A percentile compares a stretch with the other conserved stretches of the same genome.
Evolutionary conservation across 2,113 vertebrate genomes (phyloP).

Genomic region (Oenanthe melanoleuca): DNA sequence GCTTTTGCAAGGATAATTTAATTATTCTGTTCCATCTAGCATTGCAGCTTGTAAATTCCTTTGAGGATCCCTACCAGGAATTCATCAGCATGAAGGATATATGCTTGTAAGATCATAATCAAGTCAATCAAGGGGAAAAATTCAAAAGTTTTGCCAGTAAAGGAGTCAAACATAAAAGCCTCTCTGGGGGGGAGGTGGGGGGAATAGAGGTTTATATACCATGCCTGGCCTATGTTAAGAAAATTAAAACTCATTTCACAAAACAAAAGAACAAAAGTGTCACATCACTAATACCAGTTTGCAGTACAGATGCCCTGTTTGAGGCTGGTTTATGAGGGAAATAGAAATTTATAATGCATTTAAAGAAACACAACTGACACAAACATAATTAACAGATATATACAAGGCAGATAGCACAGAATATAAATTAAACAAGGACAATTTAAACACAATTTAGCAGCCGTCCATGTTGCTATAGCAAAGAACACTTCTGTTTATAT

Average conservation of each 20-base stretch:
- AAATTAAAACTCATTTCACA: conserved; percentile 75
- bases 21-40: conserved; percentile 56
- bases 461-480: not conserved
- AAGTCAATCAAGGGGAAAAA: conserved; percentile 67
- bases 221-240: conserved; percentile 74
- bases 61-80: conserved; percentile 65
- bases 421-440: conserved; percentile 44
- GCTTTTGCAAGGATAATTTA: conserved; percentile 47
- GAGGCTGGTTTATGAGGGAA: conserved; percentile 72
- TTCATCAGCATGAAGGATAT: conserved; percentile 59
- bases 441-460: conserved; percentile 20
- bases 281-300: conserved; percentile 75
- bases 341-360: conserved; percentile 73
- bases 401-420: conserved; percentile 13
- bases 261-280: conserved; percentile 71
- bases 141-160: conserved; percentile 61
- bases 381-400: conserved; percentile 37
- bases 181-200: conserved; percentile 21
- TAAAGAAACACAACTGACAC: conserved; percentile 58
- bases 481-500: conserved; percentile 28
- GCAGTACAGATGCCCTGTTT: conserved; percentile 67
- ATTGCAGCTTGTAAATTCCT: conserved; percentile 41
- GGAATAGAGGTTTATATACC: conserved; percentile 67
- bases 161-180: conserved; percentile 66
- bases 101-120: conserved; percentile 67